Percentiles rank a stretch among this genome's conserved stretches.
Conservation (phyloP, 2,888 invertebrate species). For the Camponotus fellah region DNA sequence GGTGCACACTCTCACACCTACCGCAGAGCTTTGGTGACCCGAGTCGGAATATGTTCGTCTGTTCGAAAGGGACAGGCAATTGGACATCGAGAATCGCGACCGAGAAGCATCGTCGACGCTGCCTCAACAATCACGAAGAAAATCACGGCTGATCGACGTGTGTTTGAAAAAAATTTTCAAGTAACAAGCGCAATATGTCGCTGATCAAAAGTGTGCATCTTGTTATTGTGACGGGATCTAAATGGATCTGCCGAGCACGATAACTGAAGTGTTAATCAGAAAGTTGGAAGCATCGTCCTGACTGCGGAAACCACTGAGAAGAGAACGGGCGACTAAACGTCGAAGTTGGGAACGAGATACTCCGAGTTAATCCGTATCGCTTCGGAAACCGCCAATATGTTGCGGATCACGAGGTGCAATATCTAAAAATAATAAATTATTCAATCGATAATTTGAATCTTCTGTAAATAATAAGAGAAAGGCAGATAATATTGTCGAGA, state of each 20-base stretch:
- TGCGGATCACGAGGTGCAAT: constrained; percentile 24
- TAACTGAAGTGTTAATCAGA: constrained; percentile 43
- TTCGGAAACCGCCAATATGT: constrained; percentile 45
- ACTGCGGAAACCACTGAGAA: constrained; percentile 23
- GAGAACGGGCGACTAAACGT: constrained; percentile 45
- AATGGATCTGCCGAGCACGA: constrained; percentile 17
- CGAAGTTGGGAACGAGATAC: constrained; percentile 52
- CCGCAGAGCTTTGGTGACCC: constrained; percentile 91
- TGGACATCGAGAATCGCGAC: constrained; percentile 81
- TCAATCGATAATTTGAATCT: constrained; percentile 3
- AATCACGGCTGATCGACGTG: constrained; percentile 51
- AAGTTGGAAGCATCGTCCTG: constrained; percentile 38
- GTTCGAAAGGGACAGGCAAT: constrained; percentile 67
- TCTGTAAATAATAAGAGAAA: neutral
- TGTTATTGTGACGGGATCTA: constrained; percentile 20
- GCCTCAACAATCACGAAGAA: constrained; percentile 64
- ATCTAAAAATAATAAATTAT: constrained; percentile 22
- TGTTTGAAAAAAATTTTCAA: constrained; percentile 57
- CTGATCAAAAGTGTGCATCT: neutral
- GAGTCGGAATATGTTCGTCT: constrained; percentile 70
- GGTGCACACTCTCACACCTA: constrained; percentile 88
- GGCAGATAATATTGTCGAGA: neutral
- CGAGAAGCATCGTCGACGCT: constrained; percentile 85
- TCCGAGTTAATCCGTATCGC: constrained; percentile 46
- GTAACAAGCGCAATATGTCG: constrained; percentile 28